These are phyloP conservation scores for Xestobium rufovillosum DNA, from an alignment of 2,888 invertebrate genomes.

Conservation along the genomic window DNA sequence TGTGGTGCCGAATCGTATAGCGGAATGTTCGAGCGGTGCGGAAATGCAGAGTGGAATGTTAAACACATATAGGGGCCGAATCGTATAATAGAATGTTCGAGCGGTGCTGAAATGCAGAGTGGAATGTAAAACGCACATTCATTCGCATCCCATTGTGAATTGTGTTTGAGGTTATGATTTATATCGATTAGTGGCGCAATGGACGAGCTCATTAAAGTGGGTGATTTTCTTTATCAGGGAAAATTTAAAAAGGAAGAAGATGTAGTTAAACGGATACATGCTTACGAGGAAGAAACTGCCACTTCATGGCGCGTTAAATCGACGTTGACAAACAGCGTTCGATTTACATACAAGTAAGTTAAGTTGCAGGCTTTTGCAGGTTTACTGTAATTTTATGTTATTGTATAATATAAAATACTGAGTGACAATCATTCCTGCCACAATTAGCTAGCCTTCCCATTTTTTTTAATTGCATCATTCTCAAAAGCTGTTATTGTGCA, in stretches of 20 bases:
- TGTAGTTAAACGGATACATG: not conserved
- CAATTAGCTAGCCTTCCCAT: too few relatives aligned
- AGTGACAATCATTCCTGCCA: too few relatives aligned
- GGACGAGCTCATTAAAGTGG: not conserved
- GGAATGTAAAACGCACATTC: constrained; percentile 25
- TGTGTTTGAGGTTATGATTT: not conserved
- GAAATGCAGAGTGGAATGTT: too few relatives aligned
- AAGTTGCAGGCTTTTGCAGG: too few relatives aligned
- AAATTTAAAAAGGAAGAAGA: not conserved
- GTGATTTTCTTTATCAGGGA: not conserved
- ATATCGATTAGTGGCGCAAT: not conserved
- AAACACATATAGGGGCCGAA: too few relatives aligned
- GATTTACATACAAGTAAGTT: not conserved
- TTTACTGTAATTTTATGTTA: too few relatives aligned
- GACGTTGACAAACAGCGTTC: not conserved
- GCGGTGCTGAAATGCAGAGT: constrained; percentile 23
- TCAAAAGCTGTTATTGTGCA: too few relatives aligned
- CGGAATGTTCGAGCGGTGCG: too few relatives aligned
- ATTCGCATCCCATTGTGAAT: constrained; percentile 17
- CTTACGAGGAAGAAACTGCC: not conserved
- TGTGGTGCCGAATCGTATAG: too few relatives aligned
- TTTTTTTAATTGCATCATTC: too few relatives aligned
- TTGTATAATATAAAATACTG: too few relatives aligned
- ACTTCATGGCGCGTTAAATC: not conserved
- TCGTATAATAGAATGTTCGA: constrained; percentile 10